Percentiles rank a stretch among this genome's conserved stretches.
Conservation (phyloP, 2,888 invertebrate genomes). For the Nineta flava region DNA sequence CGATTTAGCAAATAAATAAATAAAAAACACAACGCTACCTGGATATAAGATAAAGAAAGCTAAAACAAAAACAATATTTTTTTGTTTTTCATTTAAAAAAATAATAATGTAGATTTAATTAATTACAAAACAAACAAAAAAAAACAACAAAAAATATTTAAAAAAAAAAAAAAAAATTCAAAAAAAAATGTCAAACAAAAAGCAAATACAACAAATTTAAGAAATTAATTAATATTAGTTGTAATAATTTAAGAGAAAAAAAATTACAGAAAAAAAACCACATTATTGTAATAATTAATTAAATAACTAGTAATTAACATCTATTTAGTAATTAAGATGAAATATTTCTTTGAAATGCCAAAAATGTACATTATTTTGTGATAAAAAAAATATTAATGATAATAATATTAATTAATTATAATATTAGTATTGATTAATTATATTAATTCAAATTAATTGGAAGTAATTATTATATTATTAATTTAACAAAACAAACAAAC, state of each 20-base stretch:
- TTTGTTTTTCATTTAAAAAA: too few species aligned
- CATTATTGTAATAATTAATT: background rate
- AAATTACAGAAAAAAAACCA: background rate
- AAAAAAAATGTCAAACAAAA: background rate
- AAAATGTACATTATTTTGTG: slow-evolving; percentile 4
- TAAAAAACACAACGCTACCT: slow-evolving; percentile 4
- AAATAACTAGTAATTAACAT: background rate
- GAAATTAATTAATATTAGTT: background rate
- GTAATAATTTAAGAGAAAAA: background rate
- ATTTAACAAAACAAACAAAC: background rate
- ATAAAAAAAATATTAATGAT: slow-evolving; percentile 2
- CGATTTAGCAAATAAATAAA: too few species aligned
- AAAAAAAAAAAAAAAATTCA: background rate
- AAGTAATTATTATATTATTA: background rate
- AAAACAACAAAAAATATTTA: background rate
- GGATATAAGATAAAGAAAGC: background rate
- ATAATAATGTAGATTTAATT: background rate
- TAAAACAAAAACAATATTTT: background rate
- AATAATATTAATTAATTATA: background rate
- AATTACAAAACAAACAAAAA: background rate
- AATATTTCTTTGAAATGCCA: slow-evolving; percentile 4
- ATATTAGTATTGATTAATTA: background rate
- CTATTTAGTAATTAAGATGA: background rate
- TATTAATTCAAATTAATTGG: background rate
- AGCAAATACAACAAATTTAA: background rate